Percentiles rank a stretch among this genome's conserved stretches.
Evolutionary conservation across 2,888 invertebrate genomes (phyloP).

Genomic region (Latrodectus elegans): DNA sequence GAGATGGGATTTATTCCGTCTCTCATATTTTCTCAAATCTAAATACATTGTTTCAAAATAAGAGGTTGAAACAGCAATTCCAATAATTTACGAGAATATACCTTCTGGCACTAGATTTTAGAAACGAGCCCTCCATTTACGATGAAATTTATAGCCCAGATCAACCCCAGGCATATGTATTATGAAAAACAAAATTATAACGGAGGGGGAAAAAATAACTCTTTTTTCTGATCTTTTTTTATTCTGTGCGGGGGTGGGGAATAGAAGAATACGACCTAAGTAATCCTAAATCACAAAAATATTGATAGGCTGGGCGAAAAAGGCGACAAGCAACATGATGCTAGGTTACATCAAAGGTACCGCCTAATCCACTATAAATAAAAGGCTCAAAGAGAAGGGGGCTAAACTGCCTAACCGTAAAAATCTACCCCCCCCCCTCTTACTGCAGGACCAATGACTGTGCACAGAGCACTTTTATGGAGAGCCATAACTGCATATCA

Average conservation of each 20-base stretch:
- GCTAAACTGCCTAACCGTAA: conserved; percentile 65
- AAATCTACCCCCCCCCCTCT: conserved; percentile 48
- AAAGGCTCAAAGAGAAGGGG: conserved; percentile 66
- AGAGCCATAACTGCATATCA: conserved; percentile 69
- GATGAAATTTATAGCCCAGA: conserved; percentile 43
- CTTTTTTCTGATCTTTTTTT: conserved; percentile 12
- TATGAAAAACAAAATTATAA: conserved; percentile 27
- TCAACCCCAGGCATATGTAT: conserved; percentile 57
- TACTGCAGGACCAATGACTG: conserved; percentile 68
- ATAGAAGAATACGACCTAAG: conserved; percentile 35
- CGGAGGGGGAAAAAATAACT: conserved; percentile 12
- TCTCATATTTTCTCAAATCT: conserved; percentile 13
- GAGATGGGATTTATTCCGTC: neutral
- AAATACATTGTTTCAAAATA: conserved; percentile 60
- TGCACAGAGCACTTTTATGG: conserved; percentile 69
- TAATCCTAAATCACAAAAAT: conserved; percentile 68
- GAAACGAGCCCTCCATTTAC: conserved; percentile 56
- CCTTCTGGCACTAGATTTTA: conserved; percentile 32
- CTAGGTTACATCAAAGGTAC: conserved; percentile 66
- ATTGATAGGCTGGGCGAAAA: conserved; percentile 64
- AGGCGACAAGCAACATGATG: conserved; percentile 66
- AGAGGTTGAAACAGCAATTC: conserved; percentile 46
- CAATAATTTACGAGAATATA: conserved; percentile 46
- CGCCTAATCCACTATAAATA: conserved; percentile 69
- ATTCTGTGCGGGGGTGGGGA: conserved; percentile 1